Evolutionary conservation across 2,888 invertebrate species (phyloP).

Genomic region (Ptilodon capucinus): DNA sequence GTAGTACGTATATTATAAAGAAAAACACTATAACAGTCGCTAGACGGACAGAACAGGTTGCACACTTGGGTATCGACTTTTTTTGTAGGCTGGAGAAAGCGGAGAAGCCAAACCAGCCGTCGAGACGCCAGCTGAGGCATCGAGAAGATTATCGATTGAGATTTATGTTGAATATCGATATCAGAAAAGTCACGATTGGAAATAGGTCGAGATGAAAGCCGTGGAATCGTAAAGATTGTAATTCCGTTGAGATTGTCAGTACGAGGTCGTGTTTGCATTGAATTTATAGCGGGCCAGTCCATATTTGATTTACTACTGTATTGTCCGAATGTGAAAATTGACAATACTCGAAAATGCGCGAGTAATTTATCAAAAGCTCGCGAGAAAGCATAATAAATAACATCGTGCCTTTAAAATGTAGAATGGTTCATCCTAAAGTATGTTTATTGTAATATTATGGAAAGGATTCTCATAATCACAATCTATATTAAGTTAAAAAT

Average conservation of each 20-base stretch:
- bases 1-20: background rate
- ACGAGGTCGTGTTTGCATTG: background rate
- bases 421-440: background rate
- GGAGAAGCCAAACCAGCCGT: constrained; percentile 39
- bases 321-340: background rate
- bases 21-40: too few relatives aligned
- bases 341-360: background rate
- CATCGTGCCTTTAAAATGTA: background rate
- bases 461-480: too few relatives aligned
- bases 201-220: constrained; percentile 21
- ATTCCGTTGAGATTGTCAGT: constrained; percentile 5
- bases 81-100: constrained; percentile 62
- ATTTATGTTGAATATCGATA: constrained; percentile 38
- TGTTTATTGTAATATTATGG: too few relatives aligned
- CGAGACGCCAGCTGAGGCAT: constrained; percentile 27
- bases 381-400: background rate
- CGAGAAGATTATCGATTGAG: constrained; percentile 36
- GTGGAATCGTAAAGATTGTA: constrained; percentile 4
- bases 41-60: constrained; percentile 47
- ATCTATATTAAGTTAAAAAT: too few relatives aligned
- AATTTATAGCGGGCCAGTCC: background rate
- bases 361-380: background rate
- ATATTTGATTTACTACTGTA: constrained; percentile 1
- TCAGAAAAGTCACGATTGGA: constrained; percentile 34
- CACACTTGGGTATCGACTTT: constrained; percentile 49